These are phyloP conservation scores for Caenorhabditis sinica DNA, from an alignment of 2,888 invertebrate genomes.

Conservation along the genomic window DNA sequence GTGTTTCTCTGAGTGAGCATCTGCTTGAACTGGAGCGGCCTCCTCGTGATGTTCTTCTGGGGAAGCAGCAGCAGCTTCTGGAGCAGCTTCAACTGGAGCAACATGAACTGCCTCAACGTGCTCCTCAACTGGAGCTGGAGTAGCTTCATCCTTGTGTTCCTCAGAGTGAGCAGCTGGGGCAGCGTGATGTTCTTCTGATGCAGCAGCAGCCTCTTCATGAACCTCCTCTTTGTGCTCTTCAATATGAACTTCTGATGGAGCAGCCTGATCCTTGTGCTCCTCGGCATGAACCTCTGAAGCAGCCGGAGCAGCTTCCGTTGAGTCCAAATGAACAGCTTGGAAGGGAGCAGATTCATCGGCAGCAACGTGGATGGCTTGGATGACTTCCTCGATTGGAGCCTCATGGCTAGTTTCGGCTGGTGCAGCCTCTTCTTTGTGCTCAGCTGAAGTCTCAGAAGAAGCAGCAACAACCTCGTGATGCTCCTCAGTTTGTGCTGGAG, in stretches of 20 bases:
- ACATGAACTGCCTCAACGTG: constrained; percentile 37
- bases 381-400: constrained; percentile 27
- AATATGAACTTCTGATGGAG: constrained; percentile 4
- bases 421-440: background rate
- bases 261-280: constrained; percentile 13
- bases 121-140: constrained; percentile 25
- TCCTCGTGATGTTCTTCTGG: constrained; percentile 20
- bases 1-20: background rate
- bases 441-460: background rate
- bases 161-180: constrained; percentile 27
- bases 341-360: constrained; percentile 26
- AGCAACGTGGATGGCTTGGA: constrained; percentile 35
- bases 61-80: constrained; percentile 20
- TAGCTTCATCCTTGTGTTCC: constrained; percentile 19
- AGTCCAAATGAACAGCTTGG: background rate
- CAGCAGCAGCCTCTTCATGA: background rate
- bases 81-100: constrained; percentile 24
- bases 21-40: constrained; percentile 26
- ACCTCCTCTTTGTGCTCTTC: constrained; percentile 8
- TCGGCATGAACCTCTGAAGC: background rate
- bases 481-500: background rate
- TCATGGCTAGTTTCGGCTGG: background rate
- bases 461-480: background rate
- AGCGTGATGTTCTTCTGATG: constrained; percentile 7
- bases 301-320: constrained; percentile 30